These are phyloP conservation scores for Archocentrus centrarchus DNA, from an alignment of 2,113 vertebrate species.

Conservation along the genomic window DNA sequence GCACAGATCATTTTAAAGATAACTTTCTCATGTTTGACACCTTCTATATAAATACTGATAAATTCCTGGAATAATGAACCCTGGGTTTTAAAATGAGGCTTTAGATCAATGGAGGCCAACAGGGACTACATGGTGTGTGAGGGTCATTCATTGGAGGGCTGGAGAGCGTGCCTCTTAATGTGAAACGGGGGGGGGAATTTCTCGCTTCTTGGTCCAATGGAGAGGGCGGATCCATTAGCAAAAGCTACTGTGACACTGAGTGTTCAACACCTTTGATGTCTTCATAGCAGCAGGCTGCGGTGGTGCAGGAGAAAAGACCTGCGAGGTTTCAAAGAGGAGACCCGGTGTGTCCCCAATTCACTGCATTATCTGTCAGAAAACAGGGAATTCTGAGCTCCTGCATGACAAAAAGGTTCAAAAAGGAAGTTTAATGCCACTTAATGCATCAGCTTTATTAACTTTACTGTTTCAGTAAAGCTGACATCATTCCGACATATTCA, in stretches of 20 bases:
- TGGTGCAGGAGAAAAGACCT: constrained; percentile 24
- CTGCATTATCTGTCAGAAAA: background rate
- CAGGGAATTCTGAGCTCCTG: background rate
- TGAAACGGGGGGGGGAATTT: constrained; percentile 39
- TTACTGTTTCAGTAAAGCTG: background rate
- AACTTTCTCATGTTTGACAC: background rate
- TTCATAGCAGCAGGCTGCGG: constrained; percentile 61
- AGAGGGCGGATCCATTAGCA: constrained; percentile 57
- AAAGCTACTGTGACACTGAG: constrained; percentile 60
- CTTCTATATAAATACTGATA: background rate
- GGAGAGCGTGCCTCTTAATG: constrained; percentile 57
- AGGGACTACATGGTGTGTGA: constrained; percentile 9
- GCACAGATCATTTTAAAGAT: background rate
- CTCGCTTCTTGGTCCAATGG: constrained; percentile 37
- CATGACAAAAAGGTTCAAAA: background rate
- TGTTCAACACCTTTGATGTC: constrained; percentile 67
- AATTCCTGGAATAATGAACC: background rate
- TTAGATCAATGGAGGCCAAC: constrained; percentile 5
- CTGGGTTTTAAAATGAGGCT: background rate
- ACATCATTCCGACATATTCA: background rate
- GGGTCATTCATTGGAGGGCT: constrained; percentile 23
- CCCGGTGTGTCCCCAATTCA: constrained; percentile 26
- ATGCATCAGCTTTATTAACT: background rate
- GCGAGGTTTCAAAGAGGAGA: constrained; percentile 18
- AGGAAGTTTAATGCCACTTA: background rate